phyloP scores from a whole-genome alignment of 2,797 vertebrate species.

The Carcharodon carcharias region DNA sequence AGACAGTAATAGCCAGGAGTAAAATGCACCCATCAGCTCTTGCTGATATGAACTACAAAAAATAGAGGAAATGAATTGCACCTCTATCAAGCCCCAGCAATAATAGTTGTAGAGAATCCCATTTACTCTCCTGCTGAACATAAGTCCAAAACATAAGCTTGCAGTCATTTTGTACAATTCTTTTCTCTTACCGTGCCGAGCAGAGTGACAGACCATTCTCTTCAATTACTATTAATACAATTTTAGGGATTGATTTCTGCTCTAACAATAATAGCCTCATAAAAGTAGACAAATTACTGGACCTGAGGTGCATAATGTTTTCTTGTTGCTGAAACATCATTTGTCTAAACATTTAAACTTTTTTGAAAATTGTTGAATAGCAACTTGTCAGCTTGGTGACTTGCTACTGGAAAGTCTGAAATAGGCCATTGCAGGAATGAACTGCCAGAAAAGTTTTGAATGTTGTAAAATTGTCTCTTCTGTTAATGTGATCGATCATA shows the following conservation, averaged over 20 bases:
- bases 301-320: neutral
- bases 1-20: slow-evolving; percentile 9
- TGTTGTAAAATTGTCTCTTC: neutral
- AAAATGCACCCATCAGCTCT: neutral
- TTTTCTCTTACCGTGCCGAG: neutral
- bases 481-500: neutral
- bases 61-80: neutral
- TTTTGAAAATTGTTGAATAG: slow-evolving; percentile 5
- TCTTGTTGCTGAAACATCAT: slow-evolving; percentile 21
- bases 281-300: neutral
- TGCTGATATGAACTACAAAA: neutral
- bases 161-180: slow-evolving; percentile 13
- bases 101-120: neutral
- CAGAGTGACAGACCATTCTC: neutral
- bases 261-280: neutral
- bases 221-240: neutral
- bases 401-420: neutral
- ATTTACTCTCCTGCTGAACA: neutral
- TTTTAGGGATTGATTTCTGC: slow-evolving; percentile 31
- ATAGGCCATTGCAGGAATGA: neutral
- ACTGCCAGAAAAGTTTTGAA: neutral
- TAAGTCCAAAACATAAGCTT: neutral
- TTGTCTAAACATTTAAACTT: slow-evolving; percentile 11
- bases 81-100: neutral
- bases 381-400: neutral